Evolutionary conservation across 2,113 vertebrate species (phyloP), one percentile per base, ranked within the genome.

Genomic region (Athene noctua): DNA sequence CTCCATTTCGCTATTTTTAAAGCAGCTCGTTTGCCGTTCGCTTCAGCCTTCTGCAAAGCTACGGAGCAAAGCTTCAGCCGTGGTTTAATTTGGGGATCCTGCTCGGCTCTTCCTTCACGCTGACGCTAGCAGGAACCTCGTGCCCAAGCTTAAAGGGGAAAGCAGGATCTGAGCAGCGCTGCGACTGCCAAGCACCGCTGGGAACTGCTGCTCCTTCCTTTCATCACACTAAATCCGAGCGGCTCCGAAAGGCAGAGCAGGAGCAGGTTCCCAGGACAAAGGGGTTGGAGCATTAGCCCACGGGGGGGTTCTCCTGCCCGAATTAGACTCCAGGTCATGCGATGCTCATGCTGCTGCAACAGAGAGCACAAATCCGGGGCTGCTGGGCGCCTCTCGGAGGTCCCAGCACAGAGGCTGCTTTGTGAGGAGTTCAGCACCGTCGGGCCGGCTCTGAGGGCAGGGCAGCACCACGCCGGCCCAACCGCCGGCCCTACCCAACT

Each of bases 121-220:
- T 88, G 95, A 90, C 66, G 82, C 58, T 12, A 62, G 91, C 92
- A 77, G 86, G 79, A 93, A 67, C 86, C 1, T 44, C 66, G 23
- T 44, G 86, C 30, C 1, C 78, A 10, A 73, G 86, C 96, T 86
- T 72, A 72, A 94, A 84, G 96, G 80, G 93, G 86, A 96, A 86
- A 86, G 86, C 46, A 65, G 81, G 73, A 71, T 32, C 72, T 5
- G 20, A 51, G 82, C 72, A 13, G 72, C 52, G 79, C 78, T 15
- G 44, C 0, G 5, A 67, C 71, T 30, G 78, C 73, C 32, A 3
- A 36, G 51, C 17, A 2, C 62, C 65, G 80, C 62, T 0, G 3
- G 88, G 65, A 92, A 20, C 55, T 5, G 55, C 61, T 57, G 19
- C 78, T 84, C 63, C 67, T 49, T 57, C 82, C 65, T 70, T 42